A percentile compares a stretch with the other conserved stretches of the same genome.
Conservation (phyloP, 2,113 vertebrate species). For the Prunella fulvescens region DNA sequence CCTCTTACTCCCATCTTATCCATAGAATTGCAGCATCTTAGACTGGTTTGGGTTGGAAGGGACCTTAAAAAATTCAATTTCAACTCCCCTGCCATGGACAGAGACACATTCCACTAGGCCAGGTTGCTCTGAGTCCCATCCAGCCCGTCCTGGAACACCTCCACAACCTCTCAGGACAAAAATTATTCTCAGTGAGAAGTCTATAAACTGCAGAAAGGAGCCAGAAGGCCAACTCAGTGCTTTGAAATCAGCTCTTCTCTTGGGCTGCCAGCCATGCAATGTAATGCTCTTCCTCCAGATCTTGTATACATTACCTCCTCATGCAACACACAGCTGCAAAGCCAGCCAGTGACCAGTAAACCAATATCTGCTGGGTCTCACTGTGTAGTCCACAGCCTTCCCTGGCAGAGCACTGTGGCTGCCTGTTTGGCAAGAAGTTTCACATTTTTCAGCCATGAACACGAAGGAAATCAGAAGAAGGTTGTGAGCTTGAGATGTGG, state of each 20-base stretch:
- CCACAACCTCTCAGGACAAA: not conserved
- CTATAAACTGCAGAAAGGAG: not conserved
- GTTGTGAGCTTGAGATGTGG: not conserved
- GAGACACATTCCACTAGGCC: not conserved
- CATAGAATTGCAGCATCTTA: not conserved
- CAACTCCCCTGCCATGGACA: not conserved
- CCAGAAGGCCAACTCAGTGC: not conserved
- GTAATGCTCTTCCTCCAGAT: not conserved
- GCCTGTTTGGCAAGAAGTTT: not conserved
- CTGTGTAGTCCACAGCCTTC: not conserved
- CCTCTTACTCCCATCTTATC: not conserved
- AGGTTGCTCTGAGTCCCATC: not conserved
- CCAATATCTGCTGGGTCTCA: not conserved
- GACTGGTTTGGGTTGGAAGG: not conserved
- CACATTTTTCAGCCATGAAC: not conserved
- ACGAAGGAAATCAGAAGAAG: not conserved
- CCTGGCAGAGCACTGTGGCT: not conserved
- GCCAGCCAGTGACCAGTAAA: not conserved
- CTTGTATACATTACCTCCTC: not conserved
- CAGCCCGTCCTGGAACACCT: not conserved
- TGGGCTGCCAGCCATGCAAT: not conserved
- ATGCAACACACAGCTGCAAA: not conserved
- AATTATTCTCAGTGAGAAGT: not conserved
- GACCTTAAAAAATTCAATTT: not conserved
- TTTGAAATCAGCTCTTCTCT: not conserved